These are phyloP conservation scores for Galerucella nymphaeae DNA, from an alignment of 2,888 invertebrate genomes.

Conservation along the genomic window DNA sequence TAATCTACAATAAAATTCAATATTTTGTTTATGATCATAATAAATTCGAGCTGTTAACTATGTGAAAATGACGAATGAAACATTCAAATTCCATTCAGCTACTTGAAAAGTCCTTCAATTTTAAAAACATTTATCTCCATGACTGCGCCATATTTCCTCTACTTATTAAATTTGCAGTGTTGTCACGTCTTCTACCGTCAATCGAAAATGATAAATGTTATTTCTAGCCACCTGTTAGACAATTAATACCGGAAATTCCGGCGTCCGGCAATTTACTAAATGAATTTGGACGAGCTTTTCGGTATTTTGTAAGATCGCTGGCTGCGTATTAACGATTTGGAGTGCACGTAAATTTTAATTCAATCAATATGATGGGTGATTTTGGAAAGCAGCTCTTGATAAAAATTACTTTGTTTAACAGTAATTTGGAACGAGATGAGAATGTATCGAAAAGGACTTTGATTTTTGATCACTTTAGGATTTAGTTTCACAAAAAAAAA, in stretches of 20 bases:
- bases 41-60: too few relatives aligned
- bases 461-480: too few relatives aligned
- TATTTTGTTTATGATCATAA: too few relatives aligned
- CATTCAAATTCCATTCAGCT: background rate
- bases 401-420: too few relatives aligned
- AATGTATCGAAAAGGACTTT: too few relatives aligned
- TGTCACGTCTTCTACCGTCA: constrained; percentile 23
- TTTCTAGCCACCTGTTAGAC: constrained; percentile 52
- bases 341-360: background rate
- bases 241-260: constrained; percentile 49
- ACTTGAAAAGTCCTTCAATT: background rate
- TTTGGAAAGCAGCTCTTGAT: too few relatives aligned
- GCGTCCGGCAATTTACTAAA: constrained; percentile 53
- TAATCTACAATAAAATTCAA: too few relatives aligned
- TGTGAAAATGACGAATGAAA: background rate
- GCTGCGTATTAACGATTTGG: background rate
- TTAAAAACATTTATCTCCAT: background rate
- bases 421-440: too few relatives aligned
- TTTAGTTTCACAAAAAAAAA: too few relatives aligned
- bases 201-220: constrained; percentile 34
- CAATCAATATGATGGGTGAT: too few relatives aligned
- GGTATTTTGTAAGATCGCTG: constrained; percentile 42
- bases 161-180: constrained; percentile 4
- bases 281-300: constrained; percentile 52
- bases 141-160: background rate